Percentiles rank a stretch among this genome's conserved stretches.
phyloP scores from a whole-genome alignment of 2,113 vertebrate genomes.

The Aspidoscelis tigris region DNA sequence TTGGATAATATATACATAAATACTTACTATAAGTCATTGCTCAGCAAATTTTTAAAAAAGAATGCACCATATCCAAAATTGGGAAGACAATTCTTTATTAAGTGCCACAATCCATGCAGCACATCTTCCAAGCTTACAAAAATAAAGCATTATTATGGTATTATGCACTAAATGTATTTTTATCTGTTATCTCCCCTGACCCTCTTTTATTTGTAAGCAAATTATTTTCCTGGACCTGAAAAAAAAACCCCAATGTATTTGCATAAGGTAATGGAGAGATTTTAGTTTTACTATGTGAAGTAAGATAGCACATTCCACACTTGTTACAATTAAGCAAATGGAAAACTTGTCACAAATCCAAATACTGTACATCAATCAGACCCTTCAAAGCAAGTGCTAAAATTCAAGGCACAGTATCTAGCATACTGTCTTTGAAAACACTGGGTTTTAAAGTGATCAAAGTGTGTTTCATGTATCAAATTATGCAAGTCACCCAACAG shows the following conservation, averaged over 20 bases:
- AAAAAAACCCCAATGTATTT: background rate
- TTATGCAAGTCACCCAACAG: background rate
- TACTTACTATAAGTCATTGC: too few species aligned
- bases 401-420: background rate
- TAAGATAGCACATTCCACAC: constrained; percentile 18
- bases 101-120: background rate
- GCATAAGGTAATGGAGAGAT: constrained; percentile 14
- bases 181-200: constrained; percentile 9
- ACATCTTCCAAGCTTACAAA: constrained; percentile 27
- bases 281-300: constrained; percentile 22
- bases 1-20: too few species aligned
- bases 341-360: constrained; percentile 40
- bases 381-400: constrained; percentile 41
- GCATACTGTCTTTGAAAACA: background rate
- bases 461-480: background rate
- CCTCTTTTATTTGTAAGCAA: constrained; percentile 42
- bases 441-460: background rate
- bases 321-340: constrained; percentile 34
- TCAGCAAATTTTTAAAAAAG: too few species aligned
- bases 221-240: constrained; percentile 39
- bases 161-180: constrained; percentile 23
- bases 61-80: too few species aligned
- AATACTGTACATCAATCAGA: background rate
- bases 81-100: too few species aligned
- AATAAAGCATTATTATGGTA: background rate